Percentiles rank a stretch among this genome's conserved stretches.
Conservation (phyloP, 1,140 invertebrate species). For the Drosophila nigromelanica region DNA sequence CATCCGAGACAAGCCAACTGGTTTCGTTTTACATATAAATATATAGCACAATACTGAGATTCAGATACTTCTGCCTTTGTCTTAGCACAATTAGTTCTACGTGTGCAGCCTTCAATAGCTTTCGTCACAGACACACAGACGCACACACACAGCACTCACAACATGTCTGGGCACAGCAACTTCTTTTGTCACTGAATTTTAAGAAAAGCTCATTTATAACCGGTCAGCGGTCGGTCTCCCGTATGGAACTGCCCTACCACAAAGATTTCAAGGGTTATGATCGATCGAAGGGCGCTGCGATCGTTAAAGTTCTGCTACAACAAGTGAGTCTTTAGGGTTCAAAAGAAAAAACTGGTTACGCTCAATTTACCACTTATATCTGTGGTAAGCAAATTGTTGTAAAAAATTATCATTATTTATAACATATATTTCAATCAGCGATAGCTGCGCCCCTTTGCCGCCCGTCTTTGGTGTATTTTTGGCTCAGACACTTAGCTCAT, state of each 20-base stretch:
- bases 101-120: constrained; percentile 21
- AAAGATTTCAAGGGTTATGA: constrained; percentile 25
- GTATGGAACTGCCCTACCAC: constrained; percentile 51
- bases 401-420: constrained; percentile 36
- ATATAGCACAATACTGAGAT: not conserved
- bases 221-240: constrained; percentile 9
- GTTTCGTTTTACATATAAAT: not conserved
- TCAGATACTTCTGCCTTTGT: constrained; percentile 9
- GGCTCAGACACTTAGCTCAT: constrained; percentile 16
- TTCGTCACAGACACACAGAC: constrained; percentile 7
- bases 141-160: not conserved
- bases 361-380: constrained; percentile 2
- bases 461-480: constrained; percentile 23
- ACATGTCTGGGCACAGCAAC: constrained; percentile 2
- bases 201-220: constrained; percentile 29
- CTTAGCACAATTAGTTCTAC: constrained; percentile 26
- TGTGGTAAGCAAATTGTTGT: not conserved
- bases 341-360: constrained; percentile 20
- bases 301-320: constrained; percentile 52
- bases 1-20: not conserved
- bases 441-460: not conserved
- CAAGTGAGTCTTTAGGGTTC: constrained; percentile 1
- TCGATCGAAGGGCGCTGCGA: constrained; percentile 51
- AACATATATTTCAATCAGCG: constrained; percentile 39
- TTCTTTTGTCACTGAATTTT: constrained; percentile 21